Conservation (phyloP, 2,113 vertebrate genomes). For the Larimichthys crocea region DNA sequence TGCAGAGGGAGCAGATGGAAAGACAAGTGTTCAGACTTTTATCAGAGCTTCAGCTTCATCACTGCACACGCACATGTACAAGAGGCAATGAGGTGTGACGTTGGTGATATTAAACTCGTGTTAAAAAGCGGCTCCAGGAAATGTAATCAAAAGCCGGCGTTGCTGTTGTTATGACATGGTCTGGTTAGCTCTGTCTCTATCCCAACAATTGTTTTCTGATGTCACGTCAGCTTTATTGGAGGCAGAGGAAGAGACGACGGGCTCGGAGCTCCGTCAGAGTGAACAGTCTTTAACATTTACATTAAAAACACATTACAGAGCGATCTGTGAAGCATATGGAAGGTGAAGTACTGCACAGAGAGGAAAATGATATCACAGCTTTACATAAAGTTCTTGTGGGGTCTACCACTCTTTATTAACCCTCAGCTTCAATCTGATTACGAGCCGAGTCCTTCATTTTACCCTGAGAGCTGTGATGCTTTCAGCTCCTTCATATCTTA, state of each 20-base stretch:
- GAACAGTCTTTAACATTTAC: constrained; percentile 1
- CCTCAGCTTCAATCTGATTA: neutral
- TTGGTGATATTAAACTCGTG: constrained; percentile 52
- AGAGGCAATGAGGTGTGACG: constrained; percentile 58
- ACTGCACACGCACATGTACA: neutral
- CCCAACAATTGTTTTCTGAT: neutral
- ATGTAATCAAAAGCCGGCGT: constrained; percentile 61
- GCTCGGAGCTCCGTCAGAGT: neutral
- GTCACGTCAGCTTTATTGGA: neutral
- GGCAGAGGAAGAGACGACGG: neutral
- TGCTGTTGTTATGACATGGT: neutral
- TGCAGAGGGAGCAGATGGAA: constrained; percentile 71
- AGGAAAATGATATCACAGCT: neutral
- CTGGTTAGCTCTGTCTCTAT: neutral
- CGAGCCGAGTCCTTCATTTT: neutral
- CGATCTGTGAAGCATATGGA: neutral
- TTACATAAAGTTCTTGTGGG: neutral
- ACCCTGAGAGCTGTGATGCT: neutral
- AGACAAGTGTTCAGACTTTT: neutral
- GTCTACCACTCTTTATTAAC: neutral
- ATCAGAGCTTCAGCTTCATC: neutral
- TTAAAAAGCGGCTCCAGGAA: constrained; percentile 58
- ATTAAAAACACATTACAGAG: constrained; percentile 9
- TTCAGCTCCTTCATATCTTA: neutral
- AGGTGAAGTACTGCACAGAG: neutral